phyloP scores from a whole-genome alignment of 2,113 vertebrate species.

The Chiloscyllium plagiosum region DNA sequence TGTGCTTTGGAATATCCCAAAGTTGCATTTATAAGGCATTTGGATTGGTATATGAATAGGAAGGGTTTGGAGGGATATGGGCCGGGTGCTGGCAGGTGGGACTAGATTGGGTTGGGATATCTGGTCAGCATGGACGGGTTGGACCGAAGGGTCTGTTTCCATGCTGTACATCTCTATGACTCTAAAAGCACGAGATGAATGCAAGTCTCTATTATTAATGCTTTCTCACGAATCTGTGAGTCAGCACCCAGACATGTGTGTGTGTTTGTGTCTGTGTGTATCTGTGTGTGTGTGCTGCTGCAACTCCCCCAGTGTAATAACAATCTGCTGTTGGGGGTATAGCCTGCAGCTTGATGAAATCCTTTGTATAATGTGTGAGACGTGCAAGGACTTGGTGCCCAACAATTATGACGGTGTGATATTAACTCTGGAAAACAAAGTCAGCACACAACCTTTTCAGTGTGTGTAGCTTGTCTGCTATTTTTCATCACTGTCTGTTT shows the following conservation, averaged over 20 bases:
- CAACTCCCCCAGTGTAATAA: neutral
- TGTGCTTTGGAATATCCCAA: neutral
- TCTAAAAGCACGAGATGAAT: neutral
- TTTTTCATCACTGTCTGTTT: neutral
- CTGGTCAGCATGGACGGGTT: too few species aligned
- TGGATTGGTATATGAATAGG: too few species aligned
- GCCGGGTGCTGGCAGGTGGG: too few species aligned
- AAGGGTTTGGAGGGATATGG: too few species aligned
- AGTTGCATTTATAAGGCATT: too few species aligned
- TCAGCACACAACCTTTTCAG: neutral
- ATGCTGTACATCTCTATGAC: too few species aligned
- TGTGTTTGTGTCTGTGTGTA: neutral
- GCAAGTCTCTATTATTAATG: neutral
- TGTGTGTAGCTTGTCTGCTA: neutral
- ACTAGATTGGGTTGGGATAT: too few species aligned
- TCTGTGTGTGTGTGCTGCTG: neutral
- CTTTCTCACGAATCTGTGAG: neutral
- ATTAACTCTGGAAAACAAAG: neutral
- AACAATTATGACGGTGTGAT: neutral
- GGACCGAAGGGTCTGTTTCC: too few species aligned
- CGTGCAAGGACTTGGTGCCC: neutral
- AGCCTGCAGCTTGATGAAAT: neutral
- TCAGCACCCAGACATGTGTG: neutral
- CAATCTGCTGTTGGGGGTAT: neutral
- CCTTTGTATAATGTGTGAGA: neutral